A percentile compares a stretch with the other conserved stretches of the same genome.
Conservation (phyloP, 2,888 invertebrate species). For the Alcis repandata region DNA sequence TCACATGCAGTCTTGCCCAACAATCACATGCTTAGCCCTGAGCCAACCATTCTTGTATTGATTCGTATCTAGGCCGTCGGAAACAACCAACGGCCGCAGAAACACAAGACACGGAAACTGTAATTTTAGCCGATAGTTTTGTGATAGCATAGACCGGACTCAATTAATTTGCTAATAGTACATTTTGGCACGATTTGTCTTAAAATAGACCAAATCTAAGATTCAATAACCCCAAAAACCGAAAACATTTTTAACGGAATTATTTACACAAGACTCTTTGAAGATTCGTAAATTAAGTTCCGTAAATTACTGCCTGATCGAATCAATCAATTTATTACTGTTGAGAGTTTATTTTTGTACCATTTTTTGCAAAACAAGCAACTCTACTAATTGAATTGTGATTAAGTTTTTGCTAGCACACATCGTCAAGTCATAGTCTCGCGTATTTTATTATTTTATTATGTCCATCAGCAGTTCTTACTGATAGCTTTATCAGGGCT, state of each 20-base stretch:
- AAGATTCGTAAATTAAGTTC: background rate
- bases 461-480: conserved; percentile 3
- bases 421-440: conserved; percentile 6
- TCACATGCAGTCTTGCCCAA: conserved; percentile 17
- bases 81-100: conserved; percentile 13
- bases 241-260: too few species aligned
- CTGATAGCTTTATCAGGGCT: conserved; percentile 9
- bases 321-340: background rate
- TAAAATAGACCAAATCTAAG: too few species aligned
- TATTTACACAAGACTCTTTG: background rate
- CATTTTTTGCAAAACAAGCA: background rate
- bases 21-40: conserved; percentile 26
- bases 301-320: background rate
- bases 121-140: background rate
- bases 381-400: background rate
- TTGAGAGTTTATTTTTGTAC: background rate
- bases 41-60: conserved; percentile 29
- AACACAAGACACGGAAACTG: conserved; percentile 12
- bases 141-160: background rate
- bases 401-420: background rate
- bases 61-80: conserved; percentile 30
- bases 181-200: too few species aligned
- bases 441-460: conserved; percentile 8
- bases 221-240: too few species aligned
- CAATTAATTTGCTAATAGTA: too few species aligned